Base-by-base conservation (phyloP, 1,140 invertebrate species). In the Tetramorium parvispinum region DNA sequence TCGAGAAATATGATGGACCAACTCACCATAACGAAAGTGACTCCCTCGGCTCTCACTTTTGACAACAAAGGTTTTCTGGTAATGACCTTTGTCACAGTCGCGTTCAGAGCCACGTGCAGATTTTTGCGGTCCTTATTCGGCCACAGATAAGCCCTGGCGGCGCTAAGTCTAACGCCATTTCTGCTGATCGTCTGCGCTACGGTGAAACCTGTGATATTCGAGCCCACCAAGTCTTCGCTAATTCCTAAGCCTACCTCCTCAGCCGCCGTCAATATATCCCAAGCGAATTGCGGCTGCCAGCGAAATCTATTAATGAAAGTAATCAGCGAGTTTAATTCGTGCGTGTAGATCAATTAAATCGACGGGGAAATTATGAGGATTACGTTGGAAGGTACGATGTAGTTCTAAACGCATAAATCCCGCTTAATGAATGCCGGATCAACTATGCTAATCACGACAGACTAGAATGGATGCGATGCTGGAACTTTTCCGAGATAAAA, bases 21-120 rank as follows among this genome's bases (percentile, higher is more conserved):
- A 2, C 66, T 83, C 7, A 83, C 79, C 53, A 75, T 83, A 49
- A 49, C 0, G 7, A 83, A 2, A 13, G 21, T 37, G 32, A 83
- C 37, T 37, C 79, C 79, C 0, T 6, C n/a, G 13, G 68, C n/a
- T 32, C 1, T 86, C 0, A 88, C 93, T 63, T 37, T 79, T 24
- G 91, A 92, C 0, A 53, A 49, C 0, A 53, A 49, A 2, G 3
- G 0, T 0, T 3, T 21, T 0, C 46, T 57, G 4, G 91, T 91
- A n/a, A 92, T 65, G 16, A 96, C 90, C 88, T 96, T 96, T 0
- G 96, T 97, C 0, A 95, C 97, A 0, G 96, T 96, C 0, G 97
- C 96, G 76, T 97, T 97, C 0, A 97, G 87, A 83, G 96, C 91
- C 0, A 98, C 95, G 87, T 97, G 96, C 0, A 98, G 95, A 94